Evolutionary conservation across 1,140 invertebrate species (phyloP).

Genomic region (Spodoptera frugiperda): DNA sequence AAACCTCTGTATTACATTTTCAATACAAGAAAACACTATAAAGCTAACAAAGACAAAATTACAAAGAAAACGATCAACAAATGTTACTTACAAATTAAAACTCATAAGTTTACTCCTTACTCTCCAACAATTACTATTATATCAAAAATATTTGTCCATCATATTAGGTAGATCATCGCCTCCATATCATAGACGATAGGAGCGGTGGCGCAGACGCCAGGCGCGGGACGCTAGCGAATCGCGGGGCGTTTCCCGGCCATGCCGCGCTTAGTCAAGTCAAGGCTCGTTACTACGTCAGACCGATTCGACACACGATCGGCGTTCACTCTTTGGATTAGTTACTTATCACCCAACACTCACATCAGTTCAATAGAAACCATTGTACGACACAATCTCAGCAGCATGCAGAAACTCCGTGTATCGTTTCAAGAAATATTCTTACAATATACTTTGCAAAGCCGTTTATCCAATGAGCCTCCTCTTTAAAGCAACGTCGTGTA

Average conservation of each 20-base stretch:
- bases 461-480: slow-evolving; percentile 72
- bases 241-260: slow-evolving; percentile 8
- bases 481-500: slow-evolving; percentile 71
- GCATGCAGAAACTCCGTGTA: slow-evolving; percentile 64
- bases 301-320: slow-evolving; percentile 53
- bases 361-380: slow-evolving; percentile 54
- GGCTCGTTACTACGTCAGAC: slow-evolving; percentile 51
- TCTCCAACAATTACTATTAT: slow-evolving; percentile 77
- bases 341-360: slow-evolving; percentile 64
- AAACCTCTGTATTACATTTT: slow-evolving; percentile 58
- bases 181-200: slow-evolving; percentile 45
- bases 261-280: slow-evolving; percentile 52
- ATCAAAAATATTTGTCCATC: slow-evolving; percentile 74
- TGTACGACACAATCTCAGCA: slow-evolving; percentile 58
- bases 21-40: slow-evolving; percentile 80
- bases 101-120: slow-evolving; percentile 76
- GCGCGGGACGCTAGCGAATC: slow-evolving; percentile 13
- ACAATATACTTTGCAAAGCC: slow-evolving; percentile 68
- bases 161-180: slow-evolving; percentile 54
- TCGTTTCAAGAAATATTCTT: slow-evolving; percentile 62
- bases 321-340: slow-evolving; percentile 66
- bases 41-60: slow-evolving; percentile 84
- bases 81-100: slow-evolving; percentile 83
- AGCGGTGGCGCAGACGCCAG: slow-evolving; percentile 36
- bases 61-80: slow-evolving; percentile 85